Base-by-base conservation (phyloP, 1,140 invertebrate genomes). In the Harlomillsia oculata region DNA sequence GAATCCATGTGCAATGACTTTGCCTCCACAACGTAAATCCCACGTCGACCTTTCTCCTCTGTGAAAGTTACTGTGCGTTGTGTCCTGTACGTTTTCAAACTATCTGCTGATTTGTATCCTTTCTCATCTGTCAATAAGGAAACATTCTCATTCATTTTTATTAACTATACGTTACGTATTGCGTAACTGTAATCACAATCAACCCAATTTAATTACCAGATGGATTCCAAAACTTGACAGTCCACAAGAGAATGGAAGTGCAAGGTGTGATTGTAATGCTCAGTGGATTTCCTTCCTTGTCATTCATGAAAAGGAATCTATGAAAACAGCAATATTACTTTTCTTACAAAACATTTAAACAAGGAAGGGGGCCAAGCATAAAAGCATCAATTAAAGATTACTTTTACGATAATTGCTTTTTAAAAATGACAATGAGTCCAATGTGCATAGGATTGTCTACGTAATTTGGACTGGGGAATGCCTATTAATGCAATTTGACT, bases 201-300 rank as follows among this genome's bases (percentile, higher is more conserved):
- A 34, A 34, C 32, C 32, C 8, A n/a, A 9, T 34, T 34, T 34
- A 34, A 8, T 9, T 8, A 34, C n/a, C 8, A 51, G 55, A 53
- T 43, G 61, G n/a, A n/a, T 39, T 6, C 36, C 60, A 57, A 29
- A 64, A 67, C 48, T 62, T 59, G 11, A 73, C 63, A 20, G 57
- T 60, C 70, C 71, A 71, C 5, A 55, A 16, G 0, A 72, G 46
- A 14, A 63, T 59, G 0, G 71, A 70, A 6, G 69, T 67, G 51
- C 72, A 73, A 6, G 72, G 67, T n/a, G 68, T 72, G 14, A 72
- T 58, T 13, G 69, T 66, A 6, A 72, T 57, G 13, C 67, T 69
- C 20, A 73, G 52, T 2, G 67, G 64, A 14, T 67, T 64, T 13
- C 67, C 65, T 3, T 57, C 55, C 13, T 64, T 62, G 8, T 66